Evolutionary conservation across 2,113 vertebrate species (phyloP).

Genomic region (Ancistrus triradiatus): DNA sequence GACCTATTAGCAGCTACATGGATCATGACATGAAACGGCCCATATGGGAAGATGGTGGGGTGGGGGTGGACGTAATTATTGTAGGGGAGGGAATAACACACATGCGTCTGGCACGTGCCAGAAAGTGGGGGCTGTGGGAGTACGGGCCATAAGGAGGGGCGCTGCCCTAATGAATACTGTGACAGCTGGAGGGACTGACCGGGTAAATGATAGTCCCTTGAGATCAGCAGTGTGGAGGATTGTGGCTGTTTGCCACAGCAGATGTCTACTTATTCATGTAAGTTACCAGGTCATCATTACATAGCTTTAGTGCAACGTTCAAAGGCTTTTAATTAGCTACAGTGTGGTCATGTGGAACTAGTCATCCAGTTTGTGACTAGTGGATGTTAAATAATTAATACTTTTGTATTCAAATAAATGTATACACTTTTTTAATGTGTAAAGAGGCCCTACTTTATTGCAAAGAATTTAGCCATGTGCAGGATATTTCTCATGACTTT

Average conservation of each 20-base stretch:
- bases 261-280: slow-evolving; percentile 54
- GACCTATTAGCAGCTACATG: slow-evolving; percentile 39
- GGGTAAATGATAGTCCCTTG: slow-evolving; percentile 33
- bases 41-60: slow-evolving; percentile 42
- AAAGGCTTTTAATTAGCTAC: neutral
- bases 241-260: slow-evolving; percentile 53
- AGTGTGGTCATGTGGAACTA: neutral
- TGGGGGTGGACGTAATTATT: slow-evolving; percentile 12
- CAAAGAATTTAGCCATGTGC: too few species aligned
- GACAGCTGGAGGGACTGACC: slow-evolving; percentile 50
- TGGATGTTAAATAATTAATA: too few species aligned
- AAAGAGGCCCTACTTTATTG: too few species aligned
- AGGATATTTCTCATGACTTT: too few species aligned
- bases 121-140: neutral
- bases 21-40: slow-evolving; percentile 16
- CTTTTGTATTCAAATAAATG: too few species aligned
- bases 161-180: slow-evolving; percentile 52
- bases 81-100: slow-evolving; percentile 46
- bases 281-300: slow-evolving; percentile 18
- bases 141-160: slow-evolving; percentile 10
- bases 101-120: slow-evolving; percentile 51
- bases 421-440: too few species aligned
- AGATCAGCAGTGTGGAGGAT: slow-evolving; percentile 48
- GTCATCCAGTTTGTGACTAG: too few species aligned
- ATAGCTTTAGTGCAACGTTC: slow-evolving; percentile 9